Conservation (phyloP, 2,113 vertebrate species). For the Odontesthes bonariensis region DNA sequence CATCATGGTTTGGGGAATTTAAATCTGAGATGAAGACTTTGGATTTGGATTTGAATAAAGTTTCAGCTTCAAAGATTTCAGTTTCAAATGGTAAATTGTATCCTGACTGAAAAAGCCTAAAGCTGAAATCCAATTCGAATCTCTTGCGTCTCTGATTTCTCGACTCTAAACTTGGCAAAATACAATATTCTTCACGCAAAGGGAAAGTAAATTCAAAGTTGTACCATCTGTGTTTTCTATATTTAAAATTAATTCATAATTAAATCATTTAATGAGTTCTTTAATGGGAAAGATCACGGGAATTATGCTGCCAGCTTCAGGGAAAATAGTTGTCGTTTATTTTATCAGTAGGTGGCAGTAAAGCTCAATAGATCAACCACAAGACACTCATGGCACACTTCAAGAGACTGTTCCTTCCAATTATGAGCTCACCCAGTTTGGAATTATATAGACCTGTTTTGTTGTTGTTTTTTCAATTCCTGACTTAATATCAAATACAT, state of each 20-base stretch:
- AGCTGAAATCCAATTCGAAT: not conserved
- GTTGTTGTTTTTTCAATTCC: not conserved
- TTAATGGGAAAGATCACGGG: too few relatives aligned
- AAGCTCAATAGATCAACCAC: conserved; percentile 19
- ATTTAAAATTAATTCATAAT: not conserved
- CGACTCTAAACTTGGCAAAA: not conserved
- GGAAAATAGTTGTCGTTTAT: not conserved
- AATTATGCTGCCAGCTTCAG: not conserved
- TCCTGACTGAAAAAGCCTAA: too few relatives aligned
- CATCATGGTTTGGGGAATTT: not conserved
- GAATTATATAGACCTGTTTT: not conserved
- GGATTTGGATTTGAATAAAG: not conserved
- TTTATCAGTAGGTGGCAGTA: conserved; percentile 66
- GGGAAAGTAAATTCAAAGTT: not conserved
- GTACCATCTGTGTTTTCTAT: not conserved
- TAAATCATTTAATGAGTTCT: too few relatives aligned
- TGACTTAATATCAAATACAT: not conserved
- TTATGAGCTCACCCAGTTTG: not conserved
- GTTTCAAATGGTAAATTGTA: too few relatives aligned
- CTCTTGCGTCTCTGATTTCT: not conserved
- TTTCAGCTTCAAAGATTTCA: too few relatives aligned
- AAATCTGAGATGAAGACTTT: not conserved
- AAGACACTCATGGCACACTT: not conserved
- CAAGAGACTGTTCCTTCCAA: not conserved
- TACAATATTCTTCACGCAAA: too few relatives aligned